phyloP scores from a whole-genome alignment of 35 echinoderm and acorn worm species.

The Chiridota heheva region DNA sequence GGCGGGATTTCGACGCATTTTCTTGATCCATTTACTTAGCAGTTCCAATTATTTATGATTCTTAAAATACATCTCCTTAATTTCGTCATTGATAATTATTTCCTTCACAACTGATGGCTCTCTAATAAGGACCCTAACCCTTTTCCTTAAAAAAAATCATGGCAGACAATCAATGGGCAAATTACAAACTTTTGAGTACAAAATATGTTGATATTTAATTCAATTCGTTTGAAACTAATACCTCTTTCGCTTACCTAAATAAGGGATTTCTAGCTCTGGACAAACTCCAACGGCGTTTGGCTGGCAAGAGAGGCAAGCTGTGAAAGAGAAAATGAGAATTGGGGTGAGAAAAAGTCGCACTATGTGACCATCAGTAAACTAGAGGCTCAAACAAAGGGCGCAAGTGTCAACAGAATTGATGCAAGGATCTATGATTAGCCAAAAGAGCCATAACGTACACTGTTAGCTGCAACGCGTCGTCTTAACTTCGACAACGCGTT shows the following conservation, averaged over 20 bases:
- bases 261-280: conserved; percentile 20
- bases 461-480: too few species aligned
- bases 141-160: background rate
- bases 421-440: too few species aligned
- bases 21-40: too few species aligned
- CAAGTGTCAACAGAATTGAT: too few species aligned
- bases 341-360: too few species aligned
- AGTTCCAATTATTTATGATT: too few species aligned
- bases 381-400: too few species aligned
- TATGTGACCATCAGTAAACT: too few species aligned
- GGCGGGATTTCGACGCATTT: too few species aligned
- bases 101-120: background rate
- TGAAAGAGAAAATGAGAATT: background rate
- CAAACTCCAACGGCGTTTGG: background rate
- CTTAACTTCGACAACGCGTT: too few species aligned
- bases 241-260: background rate
- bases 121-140: background rate
- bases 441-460: too few species aligned
- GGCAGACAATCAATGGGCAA: background rate
- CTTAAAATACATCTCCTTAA: too few species aligned
- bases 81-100: background rate
- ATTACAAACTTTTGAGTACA: background rate
- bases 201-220: background rate
- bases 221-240: background rate
- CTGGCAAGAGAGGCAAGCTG: background rate